phyloP scores from a whole-genome alignment of 2,888 invertebrate species.

The Synergus laeviventris region DNA sequence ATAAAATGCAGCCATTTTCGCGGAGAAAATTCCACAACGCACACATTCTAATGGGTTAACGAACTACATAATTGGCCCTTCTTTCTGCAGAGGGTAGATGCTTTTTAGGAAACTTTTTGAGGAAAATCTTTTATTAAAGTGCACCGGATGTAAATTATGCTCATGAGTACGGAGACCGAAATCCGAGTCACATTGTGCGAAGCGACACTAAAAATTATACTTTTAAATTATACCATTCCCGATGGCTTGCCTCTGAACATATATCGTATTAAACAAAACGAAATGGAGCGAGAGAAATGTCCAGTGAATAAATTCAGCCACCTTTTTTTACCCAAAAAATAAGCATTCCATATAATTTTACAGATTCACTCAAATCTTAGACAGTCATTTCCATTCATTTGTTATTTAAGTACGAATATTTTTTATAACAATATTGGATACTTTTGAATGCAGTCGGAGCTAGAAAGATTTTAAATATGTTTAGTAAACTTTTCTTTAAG shows the following conservation, averaged over 20 bases:
- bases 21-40: background rate
- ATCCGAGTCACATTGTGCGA: background rate
- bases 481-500: background rate
- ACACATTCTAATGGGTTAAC: background rate
- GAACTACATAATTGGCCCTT: constrained; percentile 4
- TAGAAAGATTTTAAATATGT: background rate
- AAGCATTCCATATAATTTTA: background rate
- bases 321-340: background rate
- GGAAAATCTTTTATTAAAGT: constrained; percentile 3
- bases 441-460: background rate
- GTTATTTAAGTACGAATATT: background rate
- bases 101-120: background rate
- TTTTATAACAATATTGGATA: background rate
- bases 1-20: background rate
- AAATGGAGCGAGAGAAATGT: background rate
- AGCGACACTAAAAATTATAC: background rate
- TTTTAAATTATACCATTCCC: background rate
- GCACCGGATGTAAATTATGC: constrained; percentile 4
- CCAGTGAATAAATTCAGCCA: background rate
- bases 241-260: background rate
- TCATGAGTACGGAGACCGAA: background rate
- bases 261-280: background rate
- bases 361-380: background rate
- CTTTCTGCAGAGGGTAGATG: background rate
- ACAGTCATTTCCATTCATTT: background rate